phyloP scores from a whole-genome alignment of 2,113 vertebrate species.

The Drymodes brunneopygia region DNA sequence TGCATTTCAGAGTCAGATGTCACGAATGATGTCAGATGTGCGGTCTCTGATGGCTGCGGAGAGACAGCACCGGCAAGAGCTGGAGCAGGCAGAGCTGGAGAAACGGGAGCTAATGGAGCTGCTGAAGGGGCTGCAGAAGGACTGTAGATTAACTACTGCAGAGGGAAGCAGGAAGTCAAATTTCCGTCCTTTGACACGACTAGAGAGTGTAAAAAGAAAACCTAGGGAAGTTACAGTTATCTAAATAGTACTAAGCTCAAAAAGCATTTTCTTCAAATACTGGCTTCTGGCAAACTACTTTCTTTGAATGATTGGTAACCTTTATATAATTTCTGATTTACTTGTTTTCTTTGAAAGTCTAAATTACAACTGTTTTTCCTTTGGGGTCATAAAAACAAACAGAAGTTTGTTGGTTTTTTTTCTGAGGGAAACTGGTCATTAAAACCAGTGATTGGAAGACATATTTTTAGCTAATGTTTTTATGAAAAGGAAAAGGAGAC shows the following conservation, averaged over 20 bases:
- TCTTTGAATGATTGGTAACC: background rate
- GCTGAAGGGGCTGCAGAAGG: slow-evolving; percentile 76
- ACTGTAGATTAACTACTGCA: slow-evolving; percentile 25
- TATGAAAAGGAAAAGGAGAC: background rate
- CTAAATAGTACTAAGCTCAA: slow-evolving; percentile 49
- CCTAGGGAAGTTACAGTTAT: slow-evolving; percentile 82
- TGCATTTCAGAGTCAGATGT: slow-evolving; percentile 80
- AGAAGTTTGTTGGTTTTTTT: background rate
- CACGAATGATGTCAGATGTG: slow-evolving; percentile 81
- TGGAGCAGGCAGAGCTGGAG: slow-evolving; percentile 83
- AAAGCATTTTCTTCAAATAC: background rate
- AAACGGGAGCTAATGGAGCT: slow-evolving; percentile 83
- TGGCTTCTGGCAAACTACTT: background rate
- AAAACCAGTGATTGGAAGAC: background rate
- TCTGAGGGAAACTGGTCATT: background rate
- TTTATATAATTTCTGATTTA: background rate
- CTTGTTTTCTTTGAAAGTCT: background rate
- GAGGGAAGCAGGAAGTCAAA: slow-evolving; percentile 63
- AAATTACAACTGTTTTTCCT: background rate
- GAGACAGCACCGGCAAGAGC: slow-evolving; percentile 79
- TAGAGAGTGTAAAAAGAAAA: slow-evolving; percentile 83
- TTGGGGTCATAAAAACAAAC: background rate
- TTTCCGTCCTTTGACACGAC: slow-evolving; percentile 67
- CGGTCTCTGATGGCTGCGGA: slow-evolving; percentile 79
- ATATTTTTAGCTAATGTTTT: background rate